Base-by-base conservation (phyloP, 2,113 vertebrate genomes). In the Leucosticte australis region DNA sequence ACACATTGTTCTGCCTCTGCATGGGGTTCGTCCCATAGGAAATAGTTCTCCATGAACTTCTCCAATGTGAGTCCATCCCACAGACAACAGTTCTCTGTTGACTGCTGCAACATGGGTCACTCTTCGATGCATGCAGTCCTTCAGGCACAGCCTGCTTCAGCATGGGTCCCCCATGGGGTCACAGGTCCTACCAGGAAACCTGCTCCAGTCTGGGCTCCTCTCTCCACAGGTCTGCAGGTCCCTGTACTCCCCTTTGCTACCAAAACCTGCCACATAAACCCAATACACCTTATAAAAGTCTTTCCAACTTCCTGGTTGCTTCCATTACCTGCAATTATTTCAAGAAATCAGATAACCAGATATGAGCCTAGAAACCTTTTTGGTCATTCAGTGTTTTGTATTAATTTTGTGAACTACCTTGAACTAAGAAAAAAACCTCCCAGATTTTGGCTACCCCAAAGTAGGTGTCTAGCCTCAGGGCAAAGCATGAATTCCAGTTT, bases 101-200 rank as follows among this genome's bases (percentile, higher is more conserved):
- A 33, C 39, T 46, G 33, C 46, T 82, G 44, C 42, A 46, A 5
- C 8, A 15, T 33, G 52, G 33, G 39, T 59, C 44, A 33, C 27
- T 33, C 16, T 52, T 28, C 35, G 18, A 37, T 18, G 18, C 22
- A 12, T 28, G 15, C 10, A 49, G 21, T 42, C 21, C 26, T 57
- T 59, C 44, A 39, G 65, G 18, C 44, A 81, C 44, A 65, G 44
- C 15, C 35, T 50, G 6, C 10, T 44, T 30, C 42, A 50, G 21
- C 2, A 4, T 23, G 23, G 26, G 10, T 64, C 21, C 18, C 20
- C 26, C 26, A 44, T 0, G 0, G 35, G 14, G n/a, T 16, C 33
- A 7, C 56, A n/a, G 33, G 53, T 56, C 44, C 27, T 50, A 28
- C 7, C 52, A 44, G 27, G 33, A 59, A 23, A 52, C 10, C 15